Evolutionary conservation across 2,888 invertebrate genomes (phyloP).

Genomic region (Hydroisotoma schaefferi): DNA sequence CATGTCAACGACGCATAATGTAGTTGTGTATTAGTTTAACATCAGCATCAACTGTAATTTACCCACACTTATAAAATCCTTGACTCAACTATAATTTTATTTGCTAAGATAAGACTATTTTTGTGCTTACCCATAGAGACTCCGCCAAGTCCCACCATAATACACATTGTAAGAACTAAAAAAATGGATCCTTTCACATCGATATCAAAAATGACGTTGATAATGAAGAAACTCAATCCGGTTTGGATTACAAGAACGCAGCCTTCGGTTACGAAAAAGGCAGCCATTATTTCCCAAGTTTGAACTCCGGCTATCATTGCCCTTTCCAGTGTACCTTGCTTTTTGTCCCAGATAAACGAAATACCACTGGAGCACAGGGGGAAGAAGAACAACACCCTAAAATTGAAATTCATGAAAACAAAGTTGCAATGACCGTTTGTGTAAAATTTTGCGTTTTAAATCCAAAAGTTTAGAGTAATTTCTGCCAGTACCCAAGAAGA

Average conservation of each 20-base stretch:
- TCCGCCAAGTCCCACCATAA: conserved; percentile 26
- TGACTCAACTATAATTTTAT: too few species aligned
- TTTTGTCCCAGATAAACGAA: conserved; percentile 32
- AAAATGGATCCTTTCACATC: conserved; percentile 24
- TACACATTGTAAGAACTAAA: conserved; percentile 14
- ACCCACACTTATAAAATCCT: too few species aligned
- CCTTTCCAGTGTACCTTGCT: conserved; percentile 27
- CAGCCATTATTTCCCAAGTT: conserved; percentile 31
- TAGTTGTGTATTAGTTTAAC: too few species aligned
- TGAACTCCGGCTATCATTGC: conserved; percentile 31
- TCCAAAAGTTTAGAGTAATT: too few species aligned
- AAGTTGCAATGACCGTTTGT: too few species aligned
- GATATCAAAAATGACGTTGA: conserved; percentile 32
- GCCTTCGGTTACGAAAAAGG: conserved; percentile 30
- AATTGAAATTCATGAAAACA: too few species aligned
- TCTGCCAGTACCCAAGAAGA: background rate
- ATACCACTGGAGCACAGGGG: conserved; percentile 30
- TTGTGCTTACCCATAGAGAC: conserved; percentile 24
- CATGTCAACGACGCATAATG: too few species aligned
- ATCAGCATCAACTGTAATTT: too few species aligned
- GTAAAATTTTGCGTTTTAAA: too few species aligned
- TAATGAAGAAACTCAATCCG: conserved; percentile 26
- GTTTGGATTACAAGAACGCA: conserved; percentile 30
- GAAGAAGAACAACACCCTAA: conserved; percentile 32
- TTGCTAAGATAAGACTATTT: too few species aligned